Evolutionary conservation across 2,797 vertebrate species (phyloP).

Genomic region (Poliocrania exsul): DNA sequence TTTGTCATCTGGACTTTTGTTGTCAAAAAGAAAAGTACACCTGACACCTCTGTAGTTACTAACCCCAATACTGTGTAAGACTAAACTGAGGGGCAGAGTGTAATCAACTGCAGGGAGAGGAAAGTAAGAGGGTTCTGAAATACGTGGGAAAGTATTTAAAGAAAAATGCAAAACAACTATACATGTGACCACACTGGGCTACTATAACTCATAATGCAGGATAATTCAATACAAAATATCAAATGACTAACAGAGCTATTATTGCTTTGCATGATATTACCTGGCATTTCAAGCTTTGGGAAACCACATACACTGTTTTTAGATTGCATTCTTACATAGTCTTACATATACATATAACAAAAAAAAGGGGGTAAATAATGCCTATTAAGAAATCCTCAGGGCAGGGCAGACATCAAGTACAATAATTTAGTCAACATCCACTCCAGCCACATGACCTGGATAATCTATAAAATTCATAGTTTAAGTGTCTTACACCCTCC

Average conservation of each 20-base stretch:
- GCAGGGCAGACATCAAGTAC: background rate
- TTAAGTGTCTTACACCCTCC: background rate
- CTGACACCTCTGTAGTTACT: background rate
- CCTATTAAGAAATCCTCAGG: background rate
- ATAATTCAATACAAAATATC: background rate
- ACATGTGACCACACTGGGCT: background rate
- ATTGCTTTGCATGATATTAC: background rate
- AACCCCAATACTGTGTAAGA: background rate
- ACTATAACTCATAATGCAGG: background rate
- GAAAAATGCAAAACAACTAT: background rate
- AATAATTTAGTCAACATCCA: background rate
- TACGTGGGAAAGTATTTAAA: background rate
- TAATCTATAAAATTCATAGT: background rate
- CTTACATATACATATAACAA: background rate
- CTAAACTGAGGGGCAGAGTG: background rate
- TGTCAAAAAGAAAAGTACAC: conserved; percentile 23
- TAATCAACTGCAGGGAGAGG: background rate
- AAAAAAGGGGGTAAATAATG: background rate
- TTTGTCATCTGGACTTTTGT: conserved; percentile 47
- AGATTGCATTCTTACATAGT: background rate
- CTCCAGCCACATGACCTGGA: background rate
- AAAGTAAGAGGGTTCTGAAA: background rate
- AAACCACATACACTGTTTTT: background rate
- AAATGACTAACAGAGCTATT: background rate
- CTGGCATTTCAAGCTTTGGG: background rate